phyloP scores from a whole-genome alignment of 1,140 invertebrate species.

The Drosophila lacertosa region DNA sequence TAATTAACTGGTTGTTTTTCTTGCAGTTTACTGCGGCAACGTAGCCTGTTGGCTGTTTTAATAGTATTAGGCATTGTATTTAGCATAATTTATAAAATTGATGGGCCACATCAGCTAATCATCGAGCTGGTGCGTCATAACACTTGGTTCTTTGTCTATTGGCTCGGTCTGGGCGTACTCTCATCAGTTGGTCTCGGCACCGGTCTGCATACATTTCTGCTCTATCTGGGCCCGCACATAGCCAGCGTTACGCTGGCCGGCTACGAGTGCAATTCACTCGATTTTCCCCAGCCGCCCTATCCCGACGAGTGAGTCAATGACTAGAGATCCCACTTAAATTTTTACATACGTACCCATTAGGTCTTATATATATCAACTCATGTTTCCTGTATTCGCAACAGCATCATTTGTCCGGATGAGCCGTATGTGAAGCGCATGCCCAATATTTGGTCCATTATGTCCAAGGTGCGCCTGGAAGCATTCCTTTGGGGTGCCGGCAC shows the following conservation, averaged over 20 bases:
- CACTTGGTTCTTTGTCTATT: constrained; percentile 93
- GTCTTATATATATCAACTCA: background rate
- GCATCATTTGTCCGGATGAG: constrained; percentile 91
- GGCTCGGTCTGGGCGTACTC: constrained; percentile 97
- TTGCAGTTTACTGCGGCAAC: constrained; percentile 85
- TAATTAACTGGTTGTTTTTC: constrained; percentile 17
- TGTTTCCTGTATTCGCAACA: constrained; percentile 70
- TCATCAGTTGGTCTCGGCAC: constrained; percentile 99
- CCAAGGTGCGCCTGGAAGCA: constrained; percentile 96
- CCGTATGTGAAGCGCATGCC: constrained; percentile 86
- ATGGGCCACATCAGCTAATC: constrained; percentile 84
- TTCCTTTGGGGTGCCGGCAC: constrained; percentile 99
- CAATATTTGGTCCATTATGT: constrained; percentile 95
- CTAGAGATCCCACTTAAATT: no score
- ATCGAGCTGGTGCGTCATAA: constrained; percentile 84
- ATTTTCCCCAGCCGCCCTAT: constrained; percentile 97
- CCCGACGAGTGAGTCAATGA: constrained; percentile 89
- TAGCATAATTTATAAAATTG: constrained; percentile 83
- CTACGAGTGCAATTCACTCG: constrained; percentile 96
- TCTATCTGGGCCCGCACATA: constrained; percentile 97
- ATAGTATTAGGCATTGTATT: constrained; percentile 84
- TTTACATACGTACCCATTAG: no score
- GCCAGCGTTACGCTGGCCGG: constrained; percentile 98
- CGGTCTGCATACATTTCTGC: constrained; percentile 98
- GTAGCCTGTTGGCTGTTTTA: constrained; percentile 83